phyloP scores from a whole-genome alignment of 2,888 invertebrate species.

The Rapana venosa region DNA sequence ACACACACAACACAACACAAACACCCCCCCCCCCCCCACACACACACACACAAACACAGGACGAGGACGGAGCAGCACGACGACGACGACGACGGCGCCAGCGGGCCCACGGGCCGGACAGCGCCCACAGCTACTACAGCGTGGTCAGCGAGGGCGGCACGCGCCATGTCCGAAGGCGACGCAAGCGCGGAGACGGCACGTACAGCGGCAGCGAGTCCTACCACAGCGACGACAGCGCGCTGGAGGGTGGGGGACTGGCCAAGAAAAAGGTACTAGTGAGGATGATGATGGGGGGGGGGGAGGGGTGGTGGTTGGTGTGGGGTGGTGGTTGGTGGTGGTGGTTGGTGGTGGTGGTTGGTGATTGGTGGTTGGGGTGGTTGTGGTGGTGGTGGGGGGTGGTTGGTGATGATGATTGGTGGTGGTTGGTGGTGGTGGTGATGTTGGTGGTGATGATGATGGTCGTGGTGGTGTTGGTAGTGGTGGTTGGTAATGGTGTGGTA shows the following conservation, averaged over 20 bases:
- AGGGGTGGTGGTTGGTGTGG: not conserved
- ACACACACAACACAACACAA: too few species aligned
- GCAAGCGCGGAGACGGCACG: slow-evolving; percentile 73
- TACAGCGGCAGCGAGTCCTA: slow-evolving; percentile 75
- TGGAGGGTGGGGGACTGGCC: slow-evolving; percentile 64
- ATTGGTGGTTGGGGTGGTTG: too few species aligned
- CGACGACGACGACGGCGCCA: slow-evolving; percentile 73
- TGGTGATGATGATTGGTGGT: too few species aligned
- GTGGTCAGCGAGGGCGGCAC: slow-evolving; percentile 76
- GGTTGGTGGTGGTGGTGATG: too few species aligned
- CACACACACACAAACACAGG: slow-evolving; percentile 40
- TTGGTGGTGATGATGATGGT: too few species aligned
- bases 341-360: not conserved
- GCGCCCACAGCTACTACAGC: slow-evolving; percentile 76
- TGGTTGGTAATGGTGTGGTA: too few species aligned
- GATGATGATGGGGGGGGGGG: not conserved
- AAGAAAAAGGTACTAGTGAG: slow-evolving; percentile 54
- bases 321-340: not conserved
- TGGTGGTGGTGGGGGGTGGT: too few species aligned
- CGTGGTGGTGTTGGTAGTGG: too few species aligned
- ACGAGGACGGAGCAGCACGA: slow-evolving; percentile 71
- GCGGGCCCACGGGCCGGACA: slow-evolving; percentile 71
- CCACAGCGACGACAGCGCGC: slow-evolving; percentile 69
- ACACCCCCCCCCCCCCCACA: too few species aligned
- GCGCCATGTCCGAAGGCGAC: slow-evolving; percentile 68